These are phyloP conservation scores for Eudorcas thomsonii DNA, from an alignment of 2,113 vertebrate species.

Conservation along the genomic window DNA sequence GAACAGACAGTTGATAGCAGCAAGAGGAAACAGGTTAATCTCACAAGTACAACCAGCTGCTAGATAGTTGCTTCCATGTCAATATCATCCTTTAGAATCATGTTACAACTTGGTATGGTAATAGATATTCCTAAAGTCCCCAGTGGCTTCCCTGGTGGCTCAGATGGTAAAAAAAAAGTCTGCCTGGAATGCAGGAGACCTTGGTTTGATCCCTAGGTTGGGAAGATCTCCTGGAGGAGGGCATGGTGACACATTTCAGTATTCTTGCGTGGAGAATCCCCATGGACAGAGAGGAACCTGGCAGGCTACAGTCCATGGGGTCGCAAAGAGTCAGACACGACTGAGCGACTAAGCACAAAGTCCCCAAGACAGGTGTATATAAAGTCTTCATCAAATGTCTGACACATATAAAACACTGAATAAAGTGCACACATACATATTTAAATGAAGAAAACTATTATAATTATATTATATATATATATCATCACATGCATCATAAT, in stretches of 20 bases:
- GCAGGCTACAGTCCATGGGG: not conserved
- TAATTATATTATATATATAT: not conserved
- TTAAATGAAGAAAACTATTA: not conserved
- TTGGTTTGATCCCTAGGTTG: not conserved
- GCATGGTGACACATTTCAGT: not conserved
- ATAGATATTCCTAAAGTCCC: not conserved
- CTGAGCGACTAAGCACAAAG: not conserved
- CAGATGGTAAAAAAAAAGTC: not conserved
- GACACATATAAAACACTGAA: not conserved
- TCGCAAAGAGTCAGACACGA: fast-evolving
- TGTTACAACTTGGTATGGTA: not conserved
- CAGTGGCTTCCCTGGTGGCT: not conserved
- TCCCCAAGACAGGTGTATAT: not conserved
- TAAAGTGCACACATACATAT: not conserved
- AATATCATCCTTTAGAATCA: not conserved
- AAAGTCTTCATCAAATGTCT: not conserved
- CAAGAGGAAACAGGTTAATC: not conserved
- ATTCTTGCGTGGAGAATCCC: not conserved
- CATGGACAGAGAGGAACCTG: not conserved
- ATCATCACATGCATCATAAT: not conserved
- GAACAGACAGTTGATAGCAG: not conserved
- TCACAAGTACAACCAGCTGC: not conserved
- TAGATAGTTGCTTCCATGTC: not conserved
- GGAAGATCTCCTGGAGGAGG: not conserved
- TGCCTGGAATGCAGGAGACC: not conserved